Percentiles rank a stretch among this genome's conserved stretches.
phyloP scores from a whole-genome alignment of 2,888 invertebrate species.

The Andrena praecox region DNA sequence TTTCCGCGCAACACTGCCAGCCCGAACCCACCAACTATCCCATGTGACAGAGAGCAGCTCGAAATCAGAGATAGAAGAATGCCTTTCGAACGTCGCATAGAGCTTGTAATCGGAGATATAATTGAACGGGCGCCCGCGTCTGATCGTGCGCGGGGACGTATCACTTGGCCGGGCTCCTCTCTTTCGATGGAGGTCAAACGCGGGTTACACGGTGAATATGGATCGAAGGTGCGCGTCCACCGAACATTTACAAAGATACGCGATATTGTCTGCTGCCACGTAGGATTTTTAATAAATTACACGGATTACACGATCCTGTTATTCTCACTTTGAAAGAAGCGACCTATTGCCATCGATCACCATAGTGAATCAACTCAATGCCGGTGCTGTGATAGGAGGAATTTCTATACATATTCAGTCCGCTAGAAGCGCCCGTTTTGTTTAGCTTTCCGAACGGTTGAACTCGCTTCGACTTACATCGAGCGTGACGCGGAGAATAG shows the following conservation, averaged over 20 bases:
- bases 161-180: conserved; percentile 11
- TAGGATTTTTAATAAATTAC: no score
- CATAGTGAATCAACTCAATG: no score
- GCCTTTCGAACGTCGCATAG: conserved; percentile 22
- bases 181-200: conserved; percentile 14
- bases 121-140: conserved; percentile 31
- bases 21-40: neutral
- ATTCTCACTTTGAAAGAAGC: no score
- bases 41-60: neutral
- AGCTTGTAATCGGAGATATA: conserved; percentile 37
- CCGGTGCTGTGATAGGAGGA: no score
- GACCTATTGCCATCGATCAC: no score
- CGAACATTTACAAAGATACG: neutral
- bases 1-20: conserved; percentile 4
- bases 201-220: neutral
- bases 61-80: conserved; percentile 49
- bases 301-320: no score
- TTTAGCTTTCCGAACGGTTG: neutral
- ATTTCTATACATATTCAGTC: neutral
- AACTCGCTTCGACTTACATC: neutral
- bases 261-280: neutral
- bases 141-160: conserved; percentile 22
- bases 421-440: neutral
- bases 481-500: neutral
- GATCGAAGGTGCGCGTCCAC: neutral